Percentiles rank a stretch among this genome's conserved stretches.
These are phyloP conservation scores for Phymorhynchus buccinoides DNA, from an alignment of 1,140 invertebrate species.

Conservation along the genomic window DNA sequence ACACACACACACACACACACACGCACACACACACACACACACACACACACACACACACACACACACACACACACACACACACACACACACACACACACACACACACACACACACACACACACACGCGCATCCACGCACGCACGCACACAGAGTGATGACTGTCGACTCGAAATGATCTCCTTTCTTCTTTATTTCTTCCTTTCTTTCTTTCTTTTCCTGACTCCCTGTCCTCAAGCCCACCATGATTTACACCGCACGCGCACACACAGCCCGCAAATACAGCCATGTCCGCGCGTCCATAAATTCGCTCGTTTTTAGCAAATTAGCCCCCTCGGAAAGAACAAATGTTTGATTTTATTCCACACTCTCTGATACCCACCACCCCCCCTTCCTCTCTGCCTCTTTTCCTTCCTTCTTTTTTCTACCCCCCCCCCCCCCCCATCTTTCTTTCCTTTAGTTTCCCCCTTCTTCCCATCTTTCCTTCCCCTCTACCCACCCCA, in stretches of 20 bases:
- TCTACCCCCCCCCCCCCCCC: no score
- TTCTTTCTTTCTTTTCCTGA: no score
- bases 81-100: not conserved
- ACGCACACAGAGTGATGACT: no score
- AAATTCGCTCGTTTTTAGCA: not conserved
- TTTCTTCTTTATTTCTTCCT: not conserved
- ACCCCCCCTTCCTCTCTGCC: no score
- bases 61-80: constrained; percentile 10
- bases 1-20: not conserved
- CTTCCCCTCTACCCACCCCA: no score
- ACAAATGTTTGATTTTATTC: constrained; percentile 12
- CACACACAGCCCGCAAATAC: constrained; percentile 1
- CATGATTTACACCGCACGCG: not conserved
- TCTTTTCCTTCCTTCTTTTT: no score
- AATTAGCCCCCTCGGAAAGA: not conserved
- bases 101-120: not conserved
- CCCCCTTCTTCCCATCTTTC: no score
- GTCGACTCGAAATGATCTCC: no score
- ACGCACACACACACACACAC: not conserved
- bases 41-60: constrained; percentile 10
- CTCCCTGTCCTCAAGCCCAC: not conserved
- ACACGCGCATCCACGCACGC: not conserved
- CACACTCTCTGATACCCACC: not conserved
- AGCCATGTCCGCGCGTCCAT: not conserved
- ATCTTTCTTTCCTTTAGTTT: no score